Conservation (phyloP, 2,113 vertebrate species). For the Hemicordylus capensis region DNA sequence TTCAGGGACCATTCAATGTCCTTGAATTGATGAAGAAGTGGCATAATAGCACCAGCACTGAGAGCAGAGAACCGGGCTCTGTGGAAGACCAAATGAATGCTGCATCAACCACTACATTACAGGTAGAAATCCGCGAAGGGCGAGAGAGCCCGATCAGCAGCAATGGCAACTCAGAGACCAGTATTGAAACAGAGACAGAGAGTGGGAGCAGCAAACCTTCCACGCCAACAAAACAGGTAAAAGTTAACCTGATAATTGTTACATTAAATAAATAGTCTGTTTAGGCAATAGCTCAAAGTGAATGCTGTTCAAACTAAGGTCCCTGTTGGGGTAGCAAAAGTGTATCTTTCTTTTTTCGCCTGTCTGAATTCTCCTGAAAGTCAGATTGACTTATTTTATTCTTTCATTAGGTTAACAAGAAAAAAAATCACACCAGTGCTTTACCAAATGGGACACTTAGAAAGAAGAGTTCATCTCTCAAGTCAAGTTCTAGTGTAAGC, state of each 20-base stretch:
- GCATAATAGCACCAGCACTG: slow-evolving; percentile 52
- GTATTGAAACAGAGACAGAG: slow-evolving; percentile 49
- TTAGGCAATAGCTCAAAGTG: not conserved
- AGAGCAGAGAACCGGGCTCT: not conserved
- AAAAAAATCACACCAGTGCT: slow-evolving; percentile 32
- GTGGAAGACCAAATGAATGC: slow-evolving; percentile 46
- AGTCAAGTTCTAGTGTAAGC: slow-evolving; percentile 35
- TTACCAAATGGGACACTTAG: slow-evolving; percentile 54
- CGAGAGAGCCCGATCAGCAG: slow-evolving; percentile 30
- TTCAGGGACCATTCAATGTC: slow-evolving; percentile 76
- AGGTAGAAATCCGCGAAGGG: slow-evolving; percentile 23
- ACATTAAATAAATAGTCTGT: not conserved
- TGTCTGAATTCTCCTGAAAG: not conserved
- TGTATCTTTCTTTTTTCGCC: not conserved
- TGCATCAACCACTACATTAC: slow-evolving; percentile 25
- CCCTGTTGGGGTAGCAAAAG: not conserved
- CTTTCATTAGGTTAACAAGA: slow-evolving; percentile 54
- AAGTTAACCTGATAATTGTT: not conserved
- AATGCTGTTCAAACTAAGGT: not conserved
- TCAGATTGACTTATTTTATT: not conserved
- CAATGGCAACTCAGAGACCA: slow-evolving; percentile 27
- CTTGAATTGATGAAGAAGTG: slow-evolving; percentile 85
- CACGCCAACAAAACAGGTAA: slow-evolving; percentile 67
- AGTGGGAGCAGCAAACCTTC: slow-evolving; percentile 42
- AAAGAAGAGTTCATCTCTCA: slow-evolving; percentile 50